Conservation (phyloP, 2,113 vertebrate species). For the Danionella cerebrum region DNA sequence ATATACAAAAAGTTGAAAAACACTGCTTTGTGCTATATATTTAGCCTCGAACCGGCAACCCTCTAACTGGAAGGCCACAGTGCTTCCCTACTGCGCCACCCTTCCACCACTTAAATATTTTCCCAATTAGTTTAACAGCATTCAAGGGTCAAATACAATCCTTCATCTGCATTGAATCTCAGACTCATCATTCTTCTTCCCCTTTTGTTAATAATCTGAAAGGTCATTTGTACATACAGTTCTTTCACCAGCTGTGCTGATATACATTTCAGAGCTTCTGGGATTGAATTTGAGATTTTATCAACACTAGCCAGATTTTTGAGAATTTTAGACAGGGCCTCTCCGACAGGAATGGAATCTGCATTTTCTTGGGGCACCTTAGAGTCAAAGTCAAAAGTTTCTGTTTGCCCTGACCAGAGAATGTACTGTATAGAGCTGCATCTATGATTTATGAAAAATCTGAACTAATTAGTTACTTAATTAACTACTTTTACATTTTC, state of each 20-base stretch:
- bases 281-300: neutral
- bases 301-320: neutral
- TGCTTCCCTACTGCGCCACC: too few relatives aligned
- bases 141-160: neutral
- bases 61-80: too few relatives aligned
- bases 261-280: neutral
- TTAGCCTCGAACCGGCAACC: too few relatives aligned
- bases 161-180: slow-evolving; percentile 1
- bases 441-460: too few relatives aligned
- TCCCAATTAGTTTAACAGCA: slow-evolving; percentile 5
- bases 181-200: neutral
- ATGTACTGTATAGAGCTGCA: neutral
- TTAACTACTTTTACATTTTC: too few relatives aligned
- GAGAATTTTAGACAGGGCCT: neutral
- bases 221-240: neutral
- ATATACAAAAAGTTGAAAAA: too few relatives aligned
- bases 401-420: neutral
- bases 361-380: neutral
- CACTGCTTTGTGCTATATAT: too few relatives aligned
- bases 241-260: slow-evolving; percentile 6
- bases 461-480: too few relatives aligned
- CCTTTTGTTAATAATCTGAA: too few relatives aligned
- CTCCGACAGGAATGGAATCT: neutral
- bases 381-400: neutral
- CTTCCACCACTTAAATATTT: too few relatives aligned